Evolutionary conservation across 2,797 vertebrate species (phyloP), one percentile per base, ranked within the genome.

Genomic region (Takifugu ocellatus): DNA sequence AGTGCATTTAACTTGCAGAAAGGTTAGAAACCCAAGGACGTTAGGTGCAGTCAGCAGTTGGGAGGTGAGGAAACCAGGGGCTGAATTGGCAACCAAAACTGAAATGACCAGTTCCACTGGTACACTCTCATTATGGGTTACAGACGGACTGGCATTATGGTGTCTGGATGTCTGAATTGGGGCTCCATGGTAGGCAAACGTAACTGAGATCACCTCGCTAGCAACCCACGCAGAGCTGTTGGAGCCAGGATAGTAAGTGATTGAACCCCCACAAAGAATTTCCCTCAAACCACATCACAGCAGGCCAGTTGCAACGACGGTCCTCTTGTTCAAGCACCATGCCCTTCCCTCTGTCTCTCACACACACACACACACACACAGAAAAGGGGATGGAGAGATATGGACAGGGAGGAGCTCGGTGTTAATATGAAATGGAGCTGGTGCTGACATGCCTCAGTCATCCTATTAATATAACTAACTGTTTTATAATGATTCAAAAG

Each of bases 71-170:
- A 72, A 76, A 72, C 78, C 77, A 67, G 74, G 60, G 76, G 66
- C 75, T 77, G 72, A 83, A 74, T 63, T 84, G 87, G 84, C 82
- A 85, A 67, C 29, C 74, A 83, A 83, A 86, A 80, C 15, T 68
- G 79, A 89, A 88, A 88, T 88, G 86, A 84, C 85, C 86, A 67
- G 86, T 86, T 89, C 68, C 77, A 84, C 65, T 79, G 83, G 77
- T 79, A 88, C 79, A 83, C 83, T 54, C 82, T 89, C 77, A 88
- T 89, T 88, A 84, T 80, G 81, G 88, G 77, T 84, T 84, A 77
- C 79, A 86, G 79, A 85, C 82, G 81, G 82, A 81, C 84, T 84
- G 86, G 82, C 83, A 89, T 90, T 89, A 90, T 83, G 82, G 84
- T 87, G 88, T 89, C 87, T 89, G 86, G 83, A 82, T 74, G 82